Base-by-base conservation (phyloP, 2,113 vertebrate genomes). In the Pollimyrus isidori region DNA sequence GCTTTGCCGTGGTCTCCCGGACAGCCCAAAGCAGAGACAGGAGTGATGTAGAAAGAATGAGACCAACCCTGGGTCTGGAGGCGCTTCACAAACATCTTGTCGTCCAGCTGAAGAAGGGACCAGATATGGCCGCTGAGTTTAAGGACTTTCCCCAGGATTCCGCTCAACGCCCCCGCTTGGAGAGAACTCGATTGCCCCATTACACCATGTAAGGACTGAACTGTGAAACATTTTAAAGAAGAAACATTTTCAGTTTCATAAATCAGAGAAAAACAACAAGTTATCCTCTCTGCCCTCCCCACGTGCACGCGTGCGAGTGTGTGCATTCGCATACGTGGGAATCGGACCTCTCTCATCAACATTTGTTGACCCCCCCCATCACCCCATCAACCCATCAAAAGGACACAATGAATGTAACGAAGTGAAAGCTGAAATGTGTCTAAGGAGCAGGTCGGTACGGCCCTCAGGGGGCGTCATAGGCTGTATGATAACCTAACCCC, bases 361-460 rank as follows among this genome's bases (percentile, higher is more conserved):
- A 88, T 45, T 86, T 89, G 90, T 89, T 89, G 89, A 3, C 89
- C 52, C 92, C 92, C 93, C 90, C 90, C 91, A 3, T 45, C 42
- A 3, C 93, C 92, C 11, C 11, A 10, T 11, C 11, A 91, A 91
- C 93, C 89, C 92, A 92, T 93, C 93, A 92, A 93, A 93, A 95
- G 92, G 93, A 93, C 93, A 94, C 93, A 93, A 93, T 91, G 92
- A 90, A 89, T 92, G 92, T 92, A 94, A 94, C 92, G 91, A 95
- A 93, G 91, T 93, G 92, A 93, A 93, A 89, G 90, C 86, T 88
- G 90, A 90, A 92, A 88, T 88, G 53, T 9, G 65, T 65, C 85
- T 62, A 52, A 65, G 65, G 23, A 30, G 45, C 62, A 80, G 6
- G 62, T 80, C 89, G 26, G 62, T 53, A 87, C 80, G 76, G 26